Evolutionary conservation across 1,140 invertebrate species (phyloP), one percentile per base, ranked within the genome.

Genomic region (Ips typographus): DNA sequence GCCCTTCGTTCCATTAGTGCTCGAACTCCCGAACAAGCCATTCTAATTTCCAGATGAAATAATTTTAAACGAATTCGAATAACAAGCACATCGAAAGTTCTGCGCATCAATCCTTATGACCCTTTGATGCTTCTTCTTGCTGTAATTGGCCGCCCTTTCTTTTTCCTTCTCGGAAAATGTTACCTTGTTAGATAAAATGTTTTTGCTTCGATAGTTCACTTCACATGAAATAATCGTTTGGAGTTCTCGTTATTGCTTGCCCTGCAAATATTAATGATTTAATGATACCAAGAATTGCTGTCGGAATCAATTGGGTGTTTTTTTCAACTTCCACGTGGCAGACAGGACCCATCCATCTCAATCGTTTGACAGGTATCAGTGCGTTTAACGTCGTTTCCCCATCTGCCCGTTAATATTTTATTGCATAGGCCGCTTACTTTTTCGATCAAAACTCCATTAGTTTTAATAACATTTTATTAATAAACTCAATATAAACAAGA

Each of bases 31-130:
- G 59, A 58, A 58, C 56, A 41, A 43, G 22, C 53, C 40, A 57
- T 57, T 57, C 37, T 57, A 66, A 58, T 66, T 66, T 66, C 38
- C 41, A 57, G 43, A 38, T 57, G 64, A 66, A 66, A 66, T 57
- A 66, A 66, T 66, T 66, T 57, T 66, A 58, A 66, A 66, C 42
- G 53, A 66, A 66, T 66, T 66, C 64, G 52, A 66, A 66, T 66
- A 66, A 66, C 64, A 66, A 66, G 64, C 64, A 66, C 64, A 66
- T 66, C 55, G 64, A 66, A 66, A 66, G 53, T 66, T 66, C 22
- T 66, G 64, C 64, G 53, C 64, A 66, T 66, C 64, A 66, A 53
- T 55, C 63, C 63, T 65, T 65, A 65, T 65, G 63, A 65, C 63
- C 55, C 64, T 66, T 66, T 66, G 64, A 66, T 66, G 58, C 58